Evolutionary conservation across 2,797 vertebrate genomes (phyloP), one percentile per base, ranked within the genome.

Genomic region (Enoplosus armatus): DNA sequence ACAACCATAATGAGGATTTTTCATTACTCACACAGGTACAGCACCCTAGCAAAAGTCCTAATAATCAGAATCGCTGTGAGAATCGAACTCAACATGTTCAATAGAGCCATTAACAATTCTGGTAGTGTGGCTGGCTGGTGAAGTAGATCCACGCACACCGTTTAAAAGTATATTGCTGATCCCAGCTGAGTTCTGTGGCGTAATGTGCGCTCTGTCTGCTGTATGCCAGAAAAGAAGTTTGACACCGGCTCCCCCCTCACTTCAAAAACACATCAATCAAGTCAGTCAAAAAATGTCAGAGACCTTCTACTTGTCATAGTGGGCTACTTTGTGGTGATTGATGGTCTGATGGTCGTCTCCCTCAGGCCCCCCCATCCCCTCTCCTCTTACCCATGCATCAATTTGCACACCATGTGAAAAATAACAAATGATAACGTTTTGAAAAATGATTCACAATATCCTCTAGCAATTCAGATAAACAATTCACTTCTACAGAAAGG

Each of bases 181-280:
- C 63, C 75, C 76, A 64, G 66, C 72, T 59, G 86, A 85, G 71
- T 6, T 8, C 72, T 0, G 41, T 27, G 1, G 54, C 56, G 75
- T 71, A 85, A 86, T 65, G 79, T 85, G 87, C 72, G 85, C 92
- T 88, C 79, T 75, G 73, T 86, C 72, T 60, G 51, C 86, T 82
- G 74, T 26, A 3, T 61, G 79, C 85, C 82, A 89, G 80, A 85
- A 90, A 91, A 80, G 59, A 79, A 84, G 83, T 92, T 89, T 91
- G 93, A 92, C 93, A 86, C 78, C 2, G 39, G 79, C 88, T 89
- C 81, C 64, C 77, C 58, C 63, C 33, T 64, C 77, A 86, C 87
- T 92, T 94, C 91, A 93, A 92, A 93, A 94, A 94, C 91, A 93
- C 93, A 95, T 95, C 94, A 93, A 94, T 95, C 94, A 94, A 85